Percentiles rank a stretch among this genome's conserved stretches.
These are phyloP conservation scores for Pollenia labialis DNA, from an alignment of 2,888 invertebrate species.

Conservation along the genomic window DNA sequence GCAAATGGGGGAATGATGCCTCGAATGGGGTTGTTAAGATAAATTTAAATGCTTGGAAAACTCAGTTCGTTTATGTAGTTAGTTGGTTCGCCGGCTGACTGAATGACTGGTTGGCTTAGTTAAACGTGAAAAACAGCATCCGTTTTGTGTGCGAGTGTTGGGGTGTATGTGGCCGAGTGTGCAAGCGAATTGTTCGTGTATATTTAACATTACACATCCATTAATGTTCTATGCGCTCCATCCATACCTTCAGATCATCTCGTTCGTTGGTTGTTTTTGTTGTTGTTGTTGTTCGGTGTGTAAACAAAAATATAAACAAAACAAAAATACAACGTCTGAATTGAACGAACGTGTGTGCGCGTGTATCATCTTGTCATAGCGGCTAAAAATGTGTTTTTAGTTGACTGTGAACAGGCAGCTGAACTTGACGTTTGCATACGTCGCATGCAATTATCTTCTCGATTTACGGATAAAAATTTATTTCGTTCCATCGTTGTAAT, in stretches of 20 bases:
- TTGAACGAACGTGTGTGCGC: slow-evolving; percentile 66
- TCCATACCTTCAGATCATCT: slow-evolving; percentile 58
- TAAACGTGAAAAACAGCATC: slow-evolving; percentile 62
- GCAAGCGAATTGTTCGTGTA: slow-evolving; percentile 32
- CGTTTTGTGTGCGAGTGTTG: slow-evolving; percentile 29
- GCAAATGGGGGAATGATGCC: slow-evolving; percentile 31
- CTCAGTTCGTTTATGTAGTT: slow-evolving; percentile 20
- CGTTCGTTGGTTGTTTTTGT: slow-evolving; percentile 31
- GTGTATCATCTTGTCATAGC: slow-evolving; percentile 63
- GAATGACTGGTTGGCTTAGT: slow-evolving; percentile 29
- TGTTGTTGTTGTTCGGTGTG: slow-evolving; percentile 29
- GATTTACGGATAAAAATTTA: slow-evolving; percentile 57
- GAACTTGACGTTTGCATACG: slow-evolving; percentile 80
- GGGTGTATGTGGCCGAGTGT: background rate
- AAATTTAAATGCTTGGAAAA: slow-evolving; percentile 62
- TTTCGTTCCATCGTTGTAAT: slow-evolving; percentile 6
- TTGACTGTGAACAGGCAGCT: slow-evolving; percentile 83
- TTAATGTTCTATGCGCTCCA: slow-evolving; percentile 48
- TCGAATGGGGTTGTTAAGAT: background rate
- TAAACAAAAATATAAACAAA: slow-evolving; percentile 65
- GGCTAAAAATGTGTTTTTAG: slow-evolving; percentile 76
- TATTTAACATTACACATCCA: slow-evolving; percentile 6
- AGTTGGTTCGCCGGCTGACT: background rate
- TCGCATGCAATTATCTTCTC: slow-evolving; percentile 65
- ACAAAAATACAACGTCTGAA: slow-evolving; percentile 53